Evolutionary conservation across 2,888 invertebrate species (phyloP).

Genomic region (Rhaphigaster nebulosa): DNA sequence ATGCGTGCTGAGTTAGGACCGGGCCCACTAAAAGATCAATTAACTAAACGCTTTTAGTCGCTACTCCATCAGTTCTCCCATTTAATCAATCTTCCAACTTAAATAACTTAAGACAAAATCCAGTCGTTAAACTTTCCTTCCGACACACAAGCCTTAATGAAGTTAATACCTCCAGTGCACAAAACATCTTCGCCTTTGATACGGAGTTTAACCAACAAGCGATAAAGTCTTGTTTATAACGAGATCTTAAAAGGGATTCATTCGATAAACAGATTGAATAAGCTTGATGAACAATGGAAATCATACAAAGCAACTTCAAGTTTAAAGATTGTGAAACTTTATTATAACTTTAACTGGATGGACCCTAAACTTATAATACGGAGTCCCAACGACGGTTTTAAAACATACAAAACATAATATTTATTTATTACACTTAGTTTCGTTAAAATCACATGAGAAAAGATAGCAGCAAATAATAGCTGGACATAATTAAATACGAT

Average conservation of each 20-base stretch:
- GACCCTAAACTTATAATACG: too few relatives aligned
- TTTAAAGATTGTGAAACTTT: background rate
- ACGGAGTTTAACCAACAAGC: background rate
- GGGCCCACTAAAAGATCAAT: background rate
- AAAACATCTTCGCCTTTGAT: constrained; percentile 2
- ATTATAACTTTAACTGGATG: too few relatives aligned
- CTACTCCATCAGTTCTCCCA: background rate
- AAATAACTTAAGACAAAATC: constrained; percentile 3
- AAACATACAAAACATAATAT: too few relatives aligned
- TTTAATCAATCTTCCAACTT: background rate
- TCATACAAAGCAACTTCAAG: background rate
- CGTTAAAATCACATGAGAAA: too few relatives aligned
- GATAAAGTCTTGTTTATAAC: background rate
- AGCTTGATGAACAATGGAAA: background rate
- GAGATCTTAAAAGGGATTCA: background rate
- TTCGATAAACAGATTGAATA: background rate
- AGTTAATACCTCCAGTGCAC: background rate
- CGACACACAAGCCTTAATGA: background rate
- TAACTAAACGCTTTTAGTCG: background rate
- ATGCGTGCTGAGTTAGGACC: background rate
- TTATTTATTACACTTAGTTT: too few relatives aligned
- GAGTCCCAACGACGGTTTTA: too few relatives aligned
- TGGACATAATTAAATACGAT: too few relatives aligned
- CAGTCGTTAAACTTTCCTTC: background rate
- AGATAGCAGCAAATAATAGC: too few relatives aligned